Base-by-base conservation (phyloP, 2,797 vertebrate genomes). In the Acanthurus lineatus region DNA sequence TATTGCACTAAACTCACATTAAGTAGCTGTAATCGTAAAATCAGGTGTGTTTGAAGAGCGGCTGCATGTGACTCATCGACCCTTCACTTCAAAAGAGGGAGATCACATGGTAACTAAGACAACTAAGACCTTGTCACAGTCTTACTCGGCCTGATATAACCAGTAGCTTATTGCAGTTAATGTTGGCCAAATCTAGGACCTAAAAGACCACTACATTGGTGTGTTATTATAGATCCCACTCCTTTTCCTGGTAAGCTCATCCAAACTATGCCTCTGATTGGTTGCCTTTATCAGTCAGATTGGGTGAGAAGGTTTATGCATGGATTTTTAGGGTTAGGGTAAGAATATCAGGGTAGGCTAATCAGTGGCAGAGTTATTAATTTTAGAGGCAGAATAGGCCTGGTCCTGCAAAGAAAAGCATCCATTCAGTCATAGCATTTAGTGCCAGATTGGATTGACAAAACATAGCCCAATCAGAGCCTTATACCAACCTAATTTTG, bases 1-100 rank as follows among this genome's bases (percentile, higher is more conserved):
- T 48, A 19, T 74, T 77, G 56, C 47, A 68, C n/a, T 32, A 45
- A 69, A 57, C 42, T 59, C 40, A 32, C 53, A n/a, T 48, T 61
- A 19, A 72, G 12, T 40, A 64, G 51, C 63, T 69, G 54, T 16
- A n/a, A 59, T 57, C 56, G 52, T 20, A 45, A 57, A 52, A 75
- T 66, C 48, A 28, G 3, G n/a, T 28, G 63, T 11, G 45, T 53
- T 32, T 58, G 25, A 28, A 53, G 12, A 49, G 49, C 45, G 67
- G 38, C 38, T 53, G 58, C 69, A 79, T 14, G 11, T 45, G 65
- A 76, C 58, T 49, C 48, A 63, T 69, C 17, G 25, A 35, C 17
- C 25, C 9, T 44, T 17, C 9, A 35, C 63, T 67, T 2, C 38
- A 59, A 8, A 57, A 59, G 28, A 79, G 17, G 2, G n/a, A 56